Percentiles rank a stretch among this genome's conserved stretches.
phyloP scores from a whole-genome alignment of 2,888 invertebrate genomes.

The Ophraella communa region DNA sequence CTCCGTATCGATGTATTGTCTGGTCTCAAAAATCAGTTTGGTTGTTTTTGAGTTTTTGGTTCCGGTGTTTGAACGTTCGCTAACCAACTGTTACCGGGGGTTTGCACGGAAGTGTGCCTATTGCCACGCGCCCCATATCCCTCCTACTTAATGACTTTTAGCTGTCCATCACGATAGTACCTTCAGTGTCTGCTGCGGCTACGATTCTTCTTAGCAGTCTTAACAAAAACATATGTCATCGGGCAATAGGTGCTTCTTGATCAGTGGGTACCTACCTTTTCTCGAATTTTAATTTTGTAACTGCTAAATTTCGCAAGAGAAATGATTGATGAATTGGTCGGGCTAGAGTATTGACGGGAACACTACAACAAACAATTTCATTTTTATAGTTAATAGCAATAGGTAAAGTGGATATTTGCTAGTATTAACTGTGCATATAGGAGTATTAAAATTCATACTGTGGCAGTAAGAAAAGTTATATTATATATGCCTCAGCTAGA shows the following conservation, averaged over 20 bases:
- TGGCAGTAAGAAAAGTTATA: too few relatives aligned
- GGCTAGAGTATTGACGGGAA: too few relatives aligned
- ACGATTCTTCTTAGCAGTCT: conserved; percentile 6
- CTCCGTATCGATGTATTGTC: conserved; percentile 23
- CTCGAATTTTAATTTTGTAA: not conserved
- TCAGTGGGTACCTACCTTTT: not conserved
- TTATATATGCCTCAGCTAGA: too few relatives aligned
- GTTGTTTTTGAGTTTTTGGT: conserved; percentile 49
- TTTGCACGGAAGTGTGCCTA: conserved; percentile 58
- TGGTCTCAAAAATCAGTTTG: conserved; percentile 33
- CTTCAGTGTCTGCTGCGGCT: conserved; percentile 12
- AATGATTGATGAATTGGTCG: not conserved
- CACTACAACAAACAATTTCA: too few relatives aligned
- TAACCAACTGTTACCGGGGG: conserved; percentile 54
- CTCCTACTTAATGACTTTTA: conserved; percentile 33
- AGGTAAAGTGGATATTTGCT: too few relatives aligned
- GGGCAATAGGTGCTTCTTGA: conserved; percentile 6
- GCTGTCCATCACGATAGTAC: conserved; percentile 17
- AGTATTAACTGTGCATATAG: too few relatives aligned
- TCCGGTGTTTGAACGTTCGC: conserved; percentile 52
- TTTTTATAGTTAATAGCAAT: too few relatives aligned
- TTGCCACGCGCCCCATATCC: conserved; percentile 50
- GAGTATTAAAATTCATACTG: too few relatives aligned
- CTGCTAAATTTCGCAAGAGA: conserved; percentile 3
- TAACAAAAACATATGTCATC: conserved; percentile 24